Conservation (phyloP, 2,888 invertebrate species). For the Pegoplata infirma region DNA sequence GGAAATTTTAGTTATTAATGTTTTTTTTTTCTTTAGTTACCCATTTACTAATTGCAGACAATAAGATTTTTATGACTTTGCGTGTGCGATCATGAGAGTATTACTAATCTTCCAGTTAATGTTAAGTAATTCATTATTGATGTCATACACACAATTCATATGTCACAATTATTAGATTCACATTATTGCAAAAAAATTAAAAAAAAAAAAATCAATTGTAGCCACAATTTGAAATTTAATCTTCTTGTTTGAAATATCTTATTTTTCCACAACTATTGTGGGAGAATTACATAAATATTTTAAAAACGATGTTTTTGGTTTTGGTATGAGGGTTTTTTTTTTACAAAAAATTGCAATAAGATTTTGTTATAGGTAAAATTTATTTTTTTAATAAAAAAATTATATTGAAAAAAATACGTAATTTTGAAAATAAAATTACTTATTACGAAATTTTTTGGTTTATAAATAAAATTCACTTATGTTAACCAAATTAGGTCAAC, state of each 20-base stretch:
- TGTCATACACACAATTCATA: constrained; percentile 24
- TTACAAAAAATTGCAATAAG: neutral
- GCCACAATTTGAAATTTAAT: neutral
- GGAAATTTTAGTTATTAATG: constrained; percentile 4
- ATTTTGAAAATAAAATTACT: too few relatives aligned
- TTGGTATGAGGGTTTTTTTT: neutral
- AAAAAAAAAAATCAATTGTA: neutral
- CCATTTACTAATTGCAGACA: neutral
- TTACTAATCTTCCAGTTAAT: constrained; percentile 26
- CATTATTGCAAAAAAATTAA: neutral
- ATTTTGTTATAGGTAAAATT: too few relatives aligned
- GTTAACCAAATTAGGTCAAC: too few relatives aligned
- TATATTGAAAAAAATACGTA: too few relatives aligned
- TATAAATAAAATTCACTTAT: too few relatives aligned
- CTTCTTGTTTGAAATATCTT: neutral
- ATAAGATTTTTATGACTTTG: constrained; percentile 16
- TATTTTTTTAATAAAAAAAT: too few relatives aligned
- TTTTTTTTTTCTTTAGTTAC: neutral
- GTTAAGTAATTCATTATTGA: constrained; percentile 29
- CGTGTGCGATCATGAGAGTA: constrained; percentile 26
- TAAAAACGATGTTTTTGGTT: too few relatives aligned
- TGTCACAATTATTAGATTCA: constrained; percentile 27
- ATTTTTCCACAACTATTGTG: neutral
- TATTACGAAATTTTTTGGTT: too few relatives aligned
- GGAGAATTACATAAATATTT: neutral